phyloP scores from a whole-genome alignment of 2,113 vertebrate species.

The Ardeotis arabs region DNA sequence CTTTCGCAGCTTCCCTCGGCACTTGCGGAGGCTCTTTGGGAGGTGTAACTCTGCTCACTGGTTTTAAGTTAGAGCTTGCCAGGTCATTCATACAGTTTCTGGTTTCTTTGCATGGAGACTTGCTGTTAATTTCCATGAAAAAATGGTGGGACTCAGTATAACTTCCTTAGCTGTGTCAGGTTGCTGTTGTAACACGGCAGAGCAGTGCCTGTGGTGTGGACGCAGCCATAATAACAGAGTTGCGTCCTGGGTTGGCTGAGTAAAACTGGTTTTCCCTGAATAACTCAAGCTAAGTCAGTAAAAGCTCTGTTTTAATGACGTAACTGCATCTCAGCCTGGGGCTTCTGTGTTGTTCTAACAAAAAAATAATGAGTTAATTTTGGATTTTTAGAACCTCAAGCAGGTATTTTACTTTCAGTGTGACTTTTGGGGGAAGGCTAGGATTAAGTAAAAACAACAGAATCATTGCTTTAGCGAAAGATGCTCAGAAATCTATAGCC shows the following conservation, averaged over 20 bases:
- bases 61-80: neutral
- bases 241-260: neutral
- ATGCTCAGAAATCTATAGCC: neutral
- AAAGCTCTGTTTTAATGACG: neutral
- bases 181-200: neutral
- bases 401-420: neutral
- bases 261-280: neutral
- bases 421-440: fast-evolving
- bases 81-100: neutral
- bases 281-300: neutral
- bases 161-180: neutral
- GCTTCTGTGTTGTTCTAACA: neutral
- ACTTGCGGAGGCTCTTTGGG: neutral
- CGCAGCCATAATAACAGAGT: neutral
- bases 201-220: neutral
- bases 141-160: neutral
- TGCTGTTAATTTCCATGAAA: neutral
- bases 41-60: neutral
- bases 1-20: neutral
- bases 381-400: neutral
- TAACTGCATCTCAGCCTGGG: neutral
- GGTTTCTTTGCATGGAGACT: neutral
- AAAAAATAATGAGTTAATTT: neutral
- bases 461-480: neutral
- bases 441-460: neutral